These are phyloP conservation scores for Lepus timidus DNA, from an alignment of 2,113 vertebrate species.

Conservation along the genomic window DNA sequence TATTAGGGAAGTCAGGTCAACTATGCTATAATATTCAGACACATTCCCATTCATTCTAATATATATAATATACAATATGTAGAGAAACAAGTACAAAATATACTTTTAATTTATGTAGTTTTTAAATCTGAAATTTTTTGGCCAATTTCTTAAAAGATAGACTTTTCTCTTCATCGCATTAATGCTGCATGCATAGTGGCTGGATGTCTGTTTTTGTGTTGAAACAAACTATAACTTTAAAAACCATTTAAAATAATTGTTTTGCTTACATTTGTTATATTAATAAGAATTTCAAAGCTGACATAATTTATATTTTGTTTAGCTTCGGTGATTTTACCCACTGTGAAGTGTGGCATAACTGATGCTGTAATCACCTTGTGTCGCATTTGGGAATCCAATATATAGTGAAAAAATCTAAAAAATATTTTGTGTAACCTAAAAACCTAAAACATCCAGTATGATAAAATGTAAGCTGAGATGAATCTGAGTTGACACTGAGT, in stretches of 20 bases:
- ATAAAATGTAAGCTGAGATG: not conserved
- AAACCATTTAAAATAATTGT: not conserved
- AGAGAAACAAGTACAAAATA: not conserved
- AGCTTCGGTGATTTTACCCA: not conserved
- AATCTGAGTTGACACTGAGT: not conserved
- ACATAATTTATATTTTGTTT: not conserved
- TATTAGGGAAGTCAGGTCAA: not conserved
- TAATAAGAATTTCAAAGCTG: not conserved
- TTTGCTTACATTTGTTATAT: not conserved
- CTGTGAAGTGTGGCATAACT: not conserved
- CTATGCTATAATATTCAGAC: not conserved
- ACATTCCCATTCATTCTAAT: not conserved
- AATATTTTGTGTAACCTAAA: not conserved
- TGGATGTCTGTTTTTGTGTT: not conserved
- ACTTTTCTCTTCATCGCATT: not conserved
- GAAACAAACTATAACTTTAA: not conserved
- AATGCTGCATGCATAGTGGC: not conserved
- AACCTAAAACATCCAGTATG: not conserved
- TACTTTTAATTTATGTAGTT: not conserved
- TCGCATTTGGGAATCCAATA: not conserved
- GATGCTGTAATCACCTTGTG: not conserved
- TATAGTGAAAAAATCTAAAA: not conserved
- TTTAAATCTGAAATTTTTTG: not conserved
- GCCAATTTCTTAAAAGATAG: not conserved
- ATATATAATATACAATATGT: not conserved